Base-by-base conservation (phyloP, 2,888 invertebrate species). In the Muscina levida region DNA sequence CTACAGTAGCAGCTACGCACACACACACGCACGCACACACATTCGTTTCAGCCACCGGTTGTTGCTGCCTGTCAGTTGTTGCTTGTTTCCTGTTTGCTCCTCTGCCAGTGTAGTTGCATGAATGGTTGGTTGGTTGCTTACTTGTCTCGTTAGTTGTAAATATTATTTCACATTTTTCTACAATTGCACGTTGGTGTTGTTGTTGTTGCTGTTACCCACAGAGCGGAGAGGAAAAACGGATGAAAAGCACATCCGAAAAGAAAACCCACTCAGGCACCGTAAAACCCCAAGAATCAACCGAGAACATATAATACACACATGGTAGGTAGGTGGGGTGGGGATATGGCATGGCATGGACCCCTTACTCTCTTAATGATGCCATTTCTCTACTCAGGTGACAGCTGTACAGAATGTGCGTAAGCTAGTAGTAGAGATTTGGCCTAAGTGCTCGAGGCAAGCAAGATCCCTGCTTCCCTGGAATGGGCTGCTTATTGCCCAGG, bases 351-450 rank as follows among this genome's bases (percentile, higher is more conserved):
- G 51, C n/a, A 17, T 51, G 51, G 22, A 17, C 22, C 19, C 22
- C 11, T 51, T 19, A 2, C 19, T 11, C 31, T 31, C 31, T 11
- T 22, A 31, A 67, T 11, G 57, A 46, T 59, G 31, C 74, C 26
- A 74, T 66, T 53, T 67, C 48, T 42, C 22, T 65, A 71, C 51
- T 42, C 66, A 67, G 75, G 75, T 82, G 78, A 72, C 72, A 72
- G 79, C 75, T 79, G 82, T 72, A 51, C 53, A 48, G 57, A 73
- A 75, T 70, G 71, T 75, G 72, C 66, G 59, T 75, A 79, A 51
- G 42, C 42, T 15, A 42, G 51, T 15, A 31, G 44, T 67, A 76
- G 71, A 76, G 76, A 76, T 76, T 71, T 70, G 24, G 56, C 24
- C 26, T 65, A 56, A 67, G 51, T 62, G 53, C 53, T 53, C 4